These are phyloP conservation scores for Danaus melanippus DNA, from an alignment of 1,140 invertebrate species.

Conservation along the genomic window DNA sequence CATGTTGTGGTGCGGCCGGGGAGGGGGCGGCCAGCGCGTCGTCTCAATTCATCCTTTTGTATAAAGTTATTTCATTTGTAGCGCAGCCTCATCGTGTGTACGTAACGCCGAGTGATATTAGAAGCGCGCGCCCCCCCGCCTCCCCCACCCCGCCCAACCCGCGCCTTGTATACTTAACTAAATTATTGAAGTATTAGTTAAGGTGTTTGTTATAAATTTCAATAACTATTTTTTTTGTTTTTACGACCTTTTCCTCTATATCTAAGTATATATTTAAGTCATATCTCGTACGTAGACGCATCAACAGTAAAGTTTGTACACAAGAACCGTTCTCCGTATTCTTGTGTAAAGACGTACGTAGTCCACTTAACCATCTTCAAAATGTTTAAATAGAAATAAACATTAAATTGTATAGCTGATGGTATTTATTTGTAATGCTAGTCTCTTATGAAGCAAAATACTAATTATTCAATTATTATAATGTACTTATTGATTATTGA, in stretches of 20 bases:
- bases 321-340: constrained; percentile 44
- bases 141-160: constrained; percentile 28
- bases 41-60: constrained; percentile 40
- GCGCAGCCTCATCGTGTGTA: constrained; percentile 35
- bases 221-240: constrained; percentile 68
- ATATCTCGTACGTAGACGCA: constrained; percentile 68
- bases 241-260: constrained; percentile 68
- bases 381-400: constrained; percentile 70
- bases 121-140: constrained; percentile 17
- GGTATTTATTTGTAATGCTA: constrained; percentile 72
- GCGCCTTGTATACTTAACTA: constrained; percentile 49
- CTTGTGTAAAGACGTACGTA: constrained; percentile 56
- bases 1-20: constrained; percentile 36
- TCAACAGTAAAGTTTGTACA: constrained; percentile 49
- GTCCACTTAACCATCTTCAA: constrained; percentile 68
- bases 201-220: constrained; percentile 71
- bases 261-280: constrained; percentile 70
- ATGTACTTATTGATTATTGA: constrained; percentile 72
- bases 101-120: constrained; percentile 25
- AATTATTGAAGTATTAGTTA: constrained; percentile 70
- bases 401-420: constrained; percentile 71
- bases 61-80: constrained; percentile 58
- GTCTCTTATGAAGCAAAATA: constrained; percentile 71
- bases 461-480: constrained; percentile 73
- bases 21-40: constrained; percentile 28